Base-by-base conservation (phyloP, 2,888 invertebrate species). In the Lepidochrysops patricia region DNA sequence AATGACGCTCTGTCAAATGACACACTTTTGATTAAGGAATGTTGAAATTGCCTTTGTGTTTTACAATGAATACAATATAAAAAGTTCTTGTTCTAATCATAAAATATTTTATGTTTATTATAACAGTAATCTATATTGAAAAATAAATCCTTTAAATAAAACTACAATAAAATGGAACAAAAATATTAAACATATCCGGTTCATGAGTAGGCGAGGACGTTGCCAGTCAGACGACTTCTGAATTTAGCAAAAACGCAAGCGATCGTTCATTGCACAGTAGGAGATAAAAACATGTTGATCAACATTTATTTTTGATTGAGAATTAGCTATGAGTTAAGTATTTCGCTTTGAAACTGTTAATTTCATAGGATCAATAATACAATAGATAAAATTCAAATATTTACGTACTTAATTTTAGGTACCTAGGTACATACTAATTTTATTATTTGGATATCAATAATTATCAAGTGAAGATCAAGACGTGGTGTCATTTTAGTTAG, bases 1-100 rank as follows among this genome's bases (percentile, higher is more conserved):
- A 88, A 91, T 85, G 91, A 91, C 91, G 91, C 91, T 90, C 82
- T 84, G 74, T 90, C 91, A 90, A 84, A 71, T 69, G 66, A 76
- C 61, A 54, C 64, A 73, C 84, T 83, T 70, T 76, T 78, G 67
- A 2, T 60, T 58, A 35, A 66, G 82, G 86, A 86, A 86, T 87
- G 78, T 66, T 82, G 75, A 57, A 4, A 48, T 52, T 19, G 27
- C 29, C 15, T 4, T 4, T 34, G 37, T 29, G 1, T 6, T 4
- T 9, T 7, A n/a, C 32, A 7, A 0, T 6, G 2, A 26, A 32
- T 6, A 37, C 25, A 13, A 37, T 32, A 1, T 13, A 9, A 5
- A 6, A 12, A n/a, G 15, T 35, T n/a, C 12, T 52, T 12, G 19
- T 43, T 34, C 13, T 25, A 43, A 9, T 2, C 5, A 15, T 26